A percentile compares a stretch with the other conserved stretches of the same genome.
Evolutionary conservation across 2,888 invertebrate species (phyloP).

Genomic region (Phengaris arion): DNA sequence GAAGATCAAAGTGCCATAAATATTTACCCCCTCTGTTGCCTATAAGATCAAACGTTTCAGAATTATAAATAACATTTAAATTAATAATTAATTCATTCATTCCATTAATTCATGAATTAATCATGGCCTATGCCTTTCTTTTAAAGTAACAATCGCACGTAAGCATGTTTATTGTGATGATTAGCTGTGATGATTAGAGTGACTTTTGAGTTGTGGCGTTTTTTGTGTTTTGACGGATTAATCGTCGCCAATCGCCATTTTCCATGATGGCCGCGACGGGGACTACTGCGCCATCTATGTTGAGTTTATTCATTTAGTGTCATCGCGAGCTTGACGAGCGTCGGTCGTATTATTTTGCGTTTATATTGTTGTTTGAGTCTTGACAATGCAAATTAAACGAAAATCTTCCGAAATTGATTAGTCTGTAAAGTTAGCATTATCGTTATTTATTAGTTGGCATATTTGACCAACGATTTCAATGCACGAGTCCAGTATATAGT

Average conservation of each 20-base stretch:
- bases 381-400: constrained; percentile 67
- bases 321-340: constrained; percentile 63
- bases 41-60: too few species aligned
- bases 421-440: constrained; percentile 44
- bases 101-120: too few species aligned
- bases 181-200: not conserved
- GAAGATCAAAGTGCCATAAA: too few species aligned
- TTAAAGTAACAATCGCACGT: too few species aligned
- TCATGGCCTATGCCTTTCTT: too few species aligned
- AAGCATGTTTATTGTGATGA: too few species aligned
- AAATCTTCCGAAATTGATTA: constrained; percentile 48
- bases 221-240: constrained; percentile 55
- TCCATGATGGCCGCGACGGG: constrained; percentile 63
- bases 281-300: constrained; percentile 69
- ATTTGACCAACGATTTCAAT: constrained; percentile 42
- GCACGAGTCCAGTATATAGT: constrained; percentile 52
- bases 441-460: constrained; percentile 45
- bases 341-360: constrained; percentile 50
- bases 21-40: too few species aligned
- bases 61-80: too few species aligned
- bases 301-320: constrained; percentile 74
- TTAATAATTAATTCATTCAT: too few species aligned
- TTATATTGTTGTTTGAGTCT: constrained; percentile 66
- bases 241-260: constrained; percentile 62
- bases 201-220: not conserved